Evolutionary conservation across 1,140 invertebrate genomes (phyloP).

Genomic region (Musca vetustissima): DNA sequence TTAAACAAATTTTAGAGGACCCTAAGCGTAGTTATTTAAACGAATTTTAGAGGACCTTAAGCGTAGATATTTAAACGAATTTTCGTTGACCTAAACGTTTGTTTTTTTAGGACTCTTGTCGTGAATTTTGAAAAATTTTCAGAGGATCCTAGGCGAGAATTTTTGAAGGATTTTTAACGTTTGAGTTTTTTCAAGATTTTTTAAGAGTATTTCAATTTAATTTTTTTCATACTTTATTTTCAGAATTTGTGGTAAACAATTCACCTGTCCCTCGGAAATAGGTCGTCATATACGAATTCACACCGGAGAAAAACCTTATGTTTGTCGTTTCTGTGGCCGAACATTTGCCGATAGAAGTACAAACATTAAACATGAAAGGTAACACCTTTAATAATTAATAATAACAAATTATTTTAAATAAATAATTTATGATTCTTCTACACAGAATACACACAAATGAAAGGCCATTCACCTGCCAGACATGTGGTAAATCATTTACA

Average conservation of each 20-base stretch:
- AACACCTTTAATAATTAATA: neutral
- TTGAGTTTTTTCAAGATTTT: neutral
- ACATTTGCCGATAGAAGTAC: slow-evolving; percentile 67
- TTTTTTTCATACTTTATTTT: too few species aligned
- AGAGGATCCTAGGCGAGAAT: too few species aligned
- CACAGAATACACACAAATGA: slow-evolving; percentile 71
- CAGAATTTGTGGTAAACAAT: slow-evolving; percentile 49
- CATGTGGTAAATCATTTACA: slow-evolving; percentile 73
- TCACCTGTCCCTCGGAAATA: slow-evolving; percentile 48
- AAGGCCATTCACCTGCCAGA: slow-evolving; percentile 68
- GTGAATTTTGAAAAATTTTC: too few species aligned
- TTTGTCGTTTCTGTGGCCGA: slow-evolving; percentile 72
- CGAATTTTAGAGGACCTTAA: too few species aligned
- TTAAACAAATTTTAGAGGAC: too few species aligned
- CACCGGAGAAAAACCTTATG: slow-evolving; percentile 62
- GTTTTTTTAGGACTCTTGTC: too few species aligned
- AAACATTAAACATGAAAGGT: slow-evolving; percentile 63
- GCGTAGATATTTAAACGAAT: too few species aligned
- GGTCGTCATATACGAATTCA: slow-evolving; percentile 50
- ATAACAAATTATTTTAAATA: neutral
- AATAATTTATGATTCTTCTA: neutral
- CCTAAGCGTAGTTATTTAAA: too few species aligned
- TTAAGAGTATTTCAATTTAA: too few species aligned
- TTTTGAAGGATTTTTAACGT: too few species aligned
- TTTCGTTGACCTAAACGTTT: too few species aligned